Percentiles rank a stretch among this genome's conserved stretches.
These are phyloP conservation scores for Cloeon dipterum DNA, from an alignment of 2,888 invertebrate species.

Conservation along the genomic window DNA sequence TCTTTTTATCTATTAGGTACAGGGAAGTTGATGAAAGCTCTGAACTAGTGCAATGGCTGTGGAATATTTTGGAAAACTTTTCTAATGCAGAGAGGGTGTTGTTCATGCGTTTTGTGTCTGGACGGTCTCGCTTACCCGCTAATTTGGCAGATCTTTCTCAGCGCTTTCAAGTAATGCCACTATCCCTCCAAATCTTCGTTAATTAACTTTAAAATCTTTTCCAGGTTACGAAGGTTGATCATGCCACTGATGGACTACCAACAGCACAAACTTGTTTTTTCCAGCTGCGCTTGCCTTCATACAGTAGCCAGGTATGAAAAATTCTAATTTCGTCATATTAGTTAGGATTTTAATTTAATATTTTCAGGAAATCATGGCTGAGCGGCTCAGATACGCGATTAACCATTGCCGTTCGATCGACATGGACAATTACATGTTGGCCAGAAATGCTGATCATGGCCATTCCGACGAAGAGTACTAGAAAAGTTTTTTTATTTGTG, in stretches of 20 bases:
- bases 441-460: conserved; percentile 26
- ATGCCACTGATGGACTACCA: conserved; percentile 30
- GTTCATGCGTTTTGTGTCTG: conserved; percentile 40
- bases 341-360: background rate
- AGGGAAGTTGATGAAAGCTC: conserved; percentile 35
- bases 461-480: conserved; percentile 24
- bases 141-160: conserved; percentile 39
- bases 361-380: conserved; percentile 27
- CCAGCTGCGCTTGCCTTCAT: conserved; percentile 34
- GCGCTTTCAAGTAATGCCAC: conserved; percentile 29
- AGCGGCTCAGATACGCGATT: conserved; percentile 35
- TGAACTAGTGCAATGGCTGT: conserved; percentile 34
- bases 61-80: conserved; percentile 35
- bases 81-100: conserved; percentile 34
- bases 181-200: background rate
- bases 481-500: no score
- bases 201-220: conserved; percentile 6
- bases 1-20: conserved; percentile 20
- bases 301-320: conserved; percentile 21
- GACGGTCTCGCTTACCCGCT: conserved; percentile 34
- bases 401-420: conserved; percentile 41
- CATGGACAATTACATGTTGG: conserved; percentile 45
- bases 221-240: conserved; percentile 29
- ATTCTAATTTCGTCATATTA: background rate
- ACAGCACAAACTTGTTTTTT: conserved; percentile 39